Evolutionary conservation across 2,113 vertebrate species (phyloP).

Genomic region (Paradisaea rubra): DNA sequence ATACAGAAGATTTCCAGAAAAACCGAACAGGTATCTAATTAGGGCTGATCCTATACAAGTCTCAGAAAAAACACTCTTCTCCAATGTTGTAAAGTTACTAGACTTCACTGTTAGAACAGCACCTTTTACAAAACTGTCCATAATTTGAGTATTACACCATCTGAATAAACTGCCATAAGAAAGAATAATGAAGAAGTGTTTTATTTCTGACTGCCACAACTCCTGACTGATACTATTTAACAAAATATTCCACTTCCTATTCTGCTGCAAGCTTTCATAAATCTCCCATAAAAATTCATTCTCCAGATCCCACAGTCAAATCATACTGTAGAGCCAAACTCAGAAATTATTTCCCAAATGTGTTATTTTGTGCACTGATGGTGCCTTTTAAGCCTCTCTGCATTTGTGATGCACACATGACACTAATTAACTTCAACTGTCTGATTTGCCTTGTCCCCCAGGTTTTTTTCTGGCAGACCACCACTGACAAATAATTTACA

Average conservation of each 20-base stretch:
- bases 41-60: not conserved
- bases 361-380: not conserved
- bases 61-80: not conserved
- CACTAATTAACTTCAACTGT: not conserved
- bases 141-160: not conserved
- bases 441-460: not conserved
- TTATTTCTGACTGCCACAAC: not conserved
- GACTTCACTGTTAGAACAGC: not conserved
- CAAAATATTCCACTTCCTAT: not conserved
- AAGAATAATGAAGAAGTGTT: not conserved
- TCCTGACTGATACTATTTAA: not conserved
- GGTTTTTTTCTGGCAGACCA: not conserved
- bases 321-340: not conserved
- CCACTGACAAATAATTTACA: not conserved
- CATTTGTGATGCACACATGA: not conserved
- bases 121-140: not conserved
- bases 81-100: not conserved
- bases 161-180: not conserved
- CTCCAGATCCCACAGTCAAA: not conserved
- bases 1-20: not conserved
- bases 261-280: not conserved
- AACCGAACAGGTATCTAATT: not conserved
- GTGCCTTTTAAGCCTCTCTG: not conserved
- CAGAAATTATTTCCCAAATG: not conserved
- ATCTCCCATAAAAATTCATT: not conserved